Evolutionary conservation across 2,888 invertebrate species (phyloP).

Genomic region (Exephanes ischioxanthus): DNA sequence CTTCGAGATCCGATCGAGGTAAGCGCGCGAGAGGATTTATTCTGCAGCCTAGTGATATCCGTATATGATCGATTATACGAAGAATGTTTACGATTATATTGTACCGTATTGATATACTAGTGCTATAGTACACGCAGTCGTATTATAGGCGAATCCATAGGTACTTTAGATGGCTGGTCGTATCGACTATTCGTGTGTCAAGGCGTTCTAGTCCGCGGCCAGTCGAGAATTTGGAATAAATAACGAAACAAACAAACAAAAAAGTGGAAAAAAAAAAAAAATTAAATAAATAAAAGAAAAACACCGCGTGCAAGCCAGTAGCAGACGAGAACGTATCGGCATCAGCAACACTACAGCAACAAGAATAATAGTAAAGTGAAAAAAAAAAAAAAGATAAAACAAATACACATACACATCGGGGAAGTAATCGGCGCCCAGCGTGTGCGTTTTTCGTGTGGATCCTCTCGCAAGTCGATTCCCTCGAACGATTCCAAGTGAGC

Average conservation of each 20-base stretch:
- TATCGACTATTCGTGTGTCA: conserved; percentile 71
- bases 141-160: conserved; percentile 60
- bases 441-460: not conserved
- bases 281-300: conserved; percentile 49
- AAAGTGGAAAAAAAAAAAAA: conserved; percentile 48
- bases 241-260: conserved; percentile 57
- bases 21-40: conserved; percentile 68
- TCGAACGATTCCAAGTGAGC: not conserved
- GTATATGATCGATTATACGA: conserved; percentile 65
- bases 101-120: conserved; percentile 64
- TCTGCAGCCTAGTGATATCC: conserved; percentile 68
- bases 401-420: conserved; percentile 22
- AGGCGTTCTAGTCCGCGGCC: conserved; percentile 70
- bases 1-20: conserved; percentile 68
- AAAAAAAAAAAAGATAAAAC: conserved; percentile 56
- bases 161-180: conserved; percentile 62
- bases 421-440: conserved; percentile 6
- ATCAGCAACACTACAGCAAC: conserved; percentile 64
- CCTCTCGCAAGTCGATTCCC: conserved; percentile 11
- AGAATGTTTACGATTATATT: conserved; percentile 68
- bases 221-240: conserved; percentile 69
- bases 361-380: conserved; percentile 61
- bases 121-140: conserved; percentile 62
- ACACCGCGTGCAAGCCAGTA: conserved; percentile 42
- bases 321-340: conserved; percentile 39